Evolutionary conservation across 2,113 vertebrate genomes (phyloP).

Genomic region (Gnathochromis pfefferi): DNA sequence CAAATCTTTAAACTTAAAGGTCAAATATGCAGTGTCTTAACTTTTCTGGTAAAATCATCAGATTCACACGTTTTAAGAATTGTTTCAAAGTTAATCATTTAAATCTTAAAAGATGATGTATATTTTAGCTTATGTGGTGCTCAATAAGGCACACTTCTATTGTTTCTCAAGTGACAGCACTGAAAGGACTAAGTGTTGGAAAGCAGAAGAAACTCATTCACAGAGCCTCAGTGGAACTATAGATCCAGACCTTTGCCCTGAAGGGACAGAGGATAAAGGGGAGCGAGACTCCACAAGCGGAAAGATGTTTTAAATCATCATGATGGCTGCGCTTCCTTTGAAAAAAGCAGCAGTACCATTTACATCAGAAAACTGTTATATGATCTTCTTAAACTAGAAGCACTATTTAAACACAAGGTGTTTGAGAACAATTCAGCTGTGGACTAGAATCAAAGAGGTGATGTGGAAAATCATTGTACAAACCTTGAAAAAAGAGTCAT

Average conservation of each 20-base stretch:
- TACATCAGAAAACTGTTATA: background rate
- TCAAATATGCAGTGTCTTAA: background rate
- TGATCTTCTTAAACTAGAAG: background rate
- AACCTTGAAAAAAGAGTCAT: background rate
- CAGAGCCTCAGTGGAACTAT: slow-evolving; percentile 20
- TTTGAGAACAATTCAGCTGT: background rate
- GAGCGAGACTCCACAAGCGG: background rate
- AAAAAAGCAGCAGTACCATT: background rate
- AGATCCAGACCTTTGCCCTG: background rate
- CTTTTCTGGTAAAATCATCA: background rate
- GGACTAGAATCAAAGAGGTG: background rate
- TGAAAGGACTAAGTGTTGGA: slow-evolving; percentile 35
- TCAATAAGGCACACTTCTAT: slow-evolving; percentile 30
- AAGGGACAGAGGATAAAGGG: no score
- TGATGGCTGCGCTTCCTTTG: background rate
- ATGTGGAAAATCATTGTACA: background rate
- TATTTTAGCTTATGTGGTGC: background rate
- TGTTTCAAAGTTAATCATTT: background rate
- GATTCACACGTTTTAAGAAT: background rate
- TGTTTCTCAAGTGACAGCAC: slow-evolving; percentile 15
- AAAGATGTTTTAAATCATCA: background rate
- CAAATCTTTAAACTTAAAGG: rapidly evolving
- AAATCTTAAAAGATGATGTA: background rate
- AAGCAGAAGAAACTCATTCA: slow-evolving; percentile 19
- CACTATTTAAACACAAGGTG: background rate